These are phyloP conservation scores for Kryptolebias marmoratus DNA, from an alignment of 2,113 vertebrate genomes.

Conservation along the genomic window DNA sequence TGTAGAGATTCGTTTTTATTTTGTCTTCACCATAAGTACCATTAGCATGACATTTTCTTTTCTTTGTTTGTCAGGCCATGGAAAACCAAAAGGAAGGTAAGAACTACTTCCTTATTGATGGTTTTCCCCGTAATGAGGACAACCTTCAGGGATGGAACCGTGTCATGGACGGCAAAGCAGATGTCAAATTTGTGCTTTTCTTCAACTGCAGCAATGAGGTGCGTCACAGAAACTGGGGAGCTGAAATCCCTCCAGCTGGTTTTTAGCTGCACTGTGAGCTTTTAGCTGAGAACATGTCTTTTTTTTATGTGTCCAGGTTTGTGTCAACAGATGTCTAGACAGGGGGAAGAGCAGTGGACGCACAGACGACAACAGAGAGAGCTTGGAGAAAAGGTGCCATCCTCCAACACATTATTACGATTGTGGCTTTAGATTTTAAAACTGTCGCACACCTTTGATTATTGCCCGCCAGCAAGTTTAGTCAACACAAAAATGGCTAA, in stretches of 20 bases:
- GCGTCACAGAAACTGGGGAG: constrained; percentile 24
- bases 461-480: background rate
- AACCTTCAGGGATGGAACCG: constrained; percentile 94
- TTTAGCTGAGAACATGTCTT: background rate
- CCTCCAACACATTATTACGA: background rate
- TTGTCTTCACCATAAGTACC: background rate
- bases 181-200: constrained; percentile 96
- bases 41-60: background rate
- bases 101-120: constrained; percentile 96
- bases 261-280: background rate
- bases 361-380: constrained; percentile 95
- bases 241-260: background rate
- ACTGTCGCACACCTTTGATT: background rate
- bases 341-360: constrained; percentile 95
- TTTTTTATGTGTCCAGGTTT: constrained; percentile 82
- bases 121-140: constrained; percentile 96
- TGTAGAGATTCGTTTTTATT: background rate
- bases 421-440: no score
- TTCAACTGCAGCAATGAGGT: constrained; percentile 96
- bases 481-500: no score
- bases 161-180: constrained; percentile 91
- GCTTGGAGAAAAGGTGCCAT: constrained; percentile 91
- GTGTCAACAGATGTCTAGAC: constrained; percentile 91
- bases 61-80: constrained; percentile 71
- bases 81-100: constrained; percentile 89